Conservation (phyloP, 2,888 invertebrate genomes). For the Epirrhoe alternata region DNA sequence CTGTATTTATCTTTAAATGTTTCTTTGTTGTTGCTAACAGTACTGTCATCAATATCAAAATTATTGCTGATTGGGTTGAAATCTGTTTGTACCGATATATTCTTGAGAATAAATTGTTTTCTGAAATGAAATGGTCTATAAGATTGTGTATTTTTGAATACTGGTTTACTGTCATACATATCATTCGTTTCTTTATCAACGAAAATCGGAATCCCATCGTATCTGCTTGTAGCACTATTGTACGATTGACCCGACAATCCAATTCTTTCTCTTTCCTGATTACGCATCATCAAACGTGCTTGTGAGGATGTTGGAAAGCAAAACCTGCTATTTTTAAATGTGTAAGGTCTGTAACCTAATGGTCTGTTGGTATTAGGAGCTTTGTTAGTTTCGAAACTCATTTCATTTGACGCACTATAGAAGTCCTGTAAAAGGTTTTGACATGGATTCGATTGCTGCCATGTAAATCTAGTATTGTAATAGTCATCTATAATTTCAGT, state of each 20-base stretch:
- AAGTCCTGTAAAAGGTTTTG: constrained; percentile 54
- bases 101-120: constrained; percentile 15
- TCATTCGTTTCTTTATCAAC: constrained; percentile 40
- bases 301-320: constrained; percentile 63
- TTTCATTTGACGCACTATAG: constrained; percentile 40
- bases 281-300: constrained; percentile 51
- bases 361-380: constrained; percentile 10
- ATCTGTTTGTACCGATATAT: constrained; percentile 37
- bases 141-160: constrained; percentile 8
- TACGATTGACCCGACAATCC: constrained; percentile 6
- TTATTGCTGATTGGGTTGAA: constrained; percentile 15
- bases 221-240: constrained; percentile 28
- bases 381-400: constrained; percentile 9
- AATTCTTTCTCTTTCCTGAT: constrained; percentile 46
- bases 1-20: constrained; percentile 45
- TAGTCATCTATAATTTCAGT: constrained; percentile 50
- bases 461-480: constrained; percentile 44
- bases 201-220: constrained; percentile 38
- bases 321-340: constrained; percentile 44
- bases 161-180: background rate
- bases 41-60: background rate
- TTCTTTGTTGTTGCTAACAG: constrained; percentile 16
- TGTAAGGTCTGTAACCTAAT: constrained; percentile 16
- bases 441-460: constrained; percentile 47
- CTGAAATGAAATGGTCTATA: constrained; percentile 8